These are phyloP conservation scores for Dendropsophus ebraccatus DNA, from an alignment of 2,113 vertebrate species.

Conservation along the genomic window DNA sequence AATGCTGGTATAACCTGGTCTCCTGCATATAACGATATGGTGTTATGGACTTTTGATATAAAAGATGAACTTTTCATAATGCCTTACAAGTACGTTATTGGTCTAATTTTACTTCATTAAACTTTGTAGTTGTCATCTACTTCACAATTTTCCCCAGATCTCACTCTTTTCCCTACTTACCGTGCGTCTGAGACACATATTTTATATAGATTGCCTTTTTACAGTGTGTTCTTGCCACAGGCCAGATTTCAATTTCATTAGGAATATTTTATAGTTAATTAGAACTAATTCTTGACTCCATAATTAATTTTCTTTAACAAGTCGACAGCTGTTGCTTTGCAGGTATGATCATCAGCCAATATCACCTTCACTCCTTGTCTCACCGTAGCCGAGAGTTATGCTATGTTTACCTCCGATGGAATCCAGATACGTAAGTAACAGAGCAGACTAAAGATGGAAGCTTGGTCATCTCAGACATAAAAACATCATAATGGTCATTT, in stretches of 20 bases:
- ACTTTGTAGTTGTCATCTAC: neutral
- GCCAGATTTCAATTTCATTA: slow-evolving; percentile 20
- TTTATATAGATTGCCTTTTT: slow-evolving; percentile 36
- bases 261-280: slow-evolving; percentile 32
- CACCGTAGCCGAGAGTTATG: neutral
- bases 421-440: too few species aligned
- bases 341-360: slow-evolving; percentile 16
- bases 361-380: neutral
- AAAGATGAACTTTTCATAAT: too few species aligned
- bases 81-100: neutral
- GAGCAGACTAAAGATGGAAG: too few species aligned
- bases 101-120: neutral
- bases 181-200: neutral
- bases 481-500: too few species aligned
- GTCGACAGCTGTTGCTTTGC: slow-evolving; percentile 24
- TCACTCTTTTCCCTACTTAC: neutral
- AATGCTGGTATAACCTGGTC: too few species aligned
- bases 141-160: neutral
- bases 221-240: slow-evolving; percentile 33
- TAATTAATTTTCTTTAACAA: slow-evolving; percentile 46
- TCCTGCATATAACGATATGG: too few species aligned
- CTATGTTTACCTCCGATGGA: neutral
- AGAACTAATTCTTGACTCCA: slow-evolving; percentile 8
- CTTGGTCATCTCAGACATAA: too few species aligned
- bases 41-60: too few species aligned